Base-by-base conservation (phyloP, 1,140 invertebrate species). In the Caerostris extrusa region DNA sequence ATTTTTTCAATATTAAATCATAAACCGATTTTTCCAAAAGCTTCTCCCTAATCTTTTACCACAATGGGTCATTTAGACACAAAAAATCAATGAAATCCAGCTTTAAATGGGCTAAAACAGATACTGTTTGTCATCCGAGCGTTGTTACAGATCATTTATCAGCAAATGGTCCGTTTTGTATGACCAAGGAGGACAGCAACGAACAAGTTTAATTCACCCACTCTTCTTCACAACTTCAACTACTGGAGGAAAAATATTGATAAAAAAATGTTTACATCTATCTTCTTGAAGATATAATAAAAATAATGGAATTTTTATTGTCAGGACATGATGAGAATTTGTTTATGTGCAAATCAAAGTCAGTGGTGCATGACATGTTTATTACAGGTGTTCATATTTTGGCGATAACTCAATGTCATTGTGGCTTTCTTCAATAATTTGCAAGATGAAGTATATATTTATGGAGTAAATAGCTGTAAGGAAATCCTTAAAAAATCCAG, bases 121-220 rank as follows among this genome's bases (percentile, higher is more conserved):
- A 77, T 34, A 34, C 19, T 50, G 19, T 71, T 34, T 50, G 69
- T 50, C 2, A 12, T 77, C 5, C 34, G 14, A 64, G 10, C 14
- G 61, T 17, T 77, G 71, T 77, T 12, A 77, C 71, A 77, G 8
- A 77, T 77, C 71, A 77, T 77, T 77, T 77, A 77, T 77, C 71
- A 77, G 71, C 50, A 77, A 77, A 77, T 77, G 71, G 53, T 77
- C 71, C 71, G 53, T 77, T 77, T 53, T 77, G 71, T 50, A 53
- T 77, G 8, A 34, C 53, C 71, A 77, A 10, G 53, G 7, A 77
- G 10, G 34, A 50, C 71, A 12, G 50, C 19, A 77, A 14, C 71
- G 53, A 19, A 12, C 50, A 77, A 50, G 50, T 14, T 50, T 50
- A 77, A 77, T 77, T 50, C 10, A 77, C 50, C 71, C 34, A 77